A percentile compares a stretch with the other conserved stretches of the same genome.
phyloP scores from a whole-genome alignment of 2,113 vertebrate species.

The Nothobranchius kuhntae region DNA sequence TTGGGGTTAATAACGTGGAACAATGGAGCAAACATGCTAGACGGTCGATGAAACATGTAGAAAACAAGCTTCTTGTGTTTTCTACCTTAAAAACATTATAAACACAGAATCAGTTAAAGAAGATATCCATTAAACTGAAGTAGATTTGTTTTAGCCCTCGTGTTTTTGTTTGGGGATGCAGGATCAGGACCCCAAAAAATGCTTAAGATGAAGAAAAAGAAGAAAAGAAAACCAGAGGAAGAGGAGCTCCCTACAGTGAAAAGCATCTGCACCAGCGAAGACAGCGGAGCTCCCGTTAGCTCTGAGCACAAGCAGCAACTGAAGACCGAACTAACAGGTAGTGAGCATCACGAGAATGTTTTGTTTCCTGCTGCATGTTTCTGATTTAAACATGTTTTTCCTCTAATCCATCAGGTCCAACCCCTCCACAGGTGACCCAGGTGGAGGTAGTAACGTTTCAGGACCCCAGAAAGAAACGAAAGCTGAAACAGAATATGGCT shows the following conservation, averaged over 20 bases:
- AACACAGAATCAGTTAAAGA: no score
- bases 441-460: conserved; percentile 83
- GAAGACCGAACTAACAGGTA: conserved; percentile 32
- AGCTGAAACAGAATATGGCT: conserved; percentile 30
- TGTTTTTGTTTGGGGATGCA: conserved; percentile 14
- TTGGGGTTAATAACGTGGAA: no score
- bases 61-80: no score
- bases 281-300: background rate
- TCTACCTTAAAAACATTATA: no score
- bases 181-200: conserved; percentile 44
- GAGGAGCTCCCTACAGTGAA: conserved; percentile 11
- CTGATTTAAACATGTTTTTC: no score
- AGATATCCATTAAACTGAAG: no score
- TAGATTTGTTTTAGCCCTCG: background rate
- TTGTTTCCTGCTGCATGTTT: no score
- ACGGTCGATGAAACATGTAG: no score
- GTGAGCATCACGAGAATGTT: background rate
- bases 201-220: conserved; percentile 47
- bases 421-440: background rate
- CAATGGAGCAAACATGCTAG: no score
- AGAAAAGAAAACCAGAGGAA: conserved; percentile 47
- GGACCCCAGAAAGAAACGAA: conserved; percentile 75
- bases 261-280: background rate
- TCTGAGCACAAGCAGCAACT: background rate
- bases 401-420: background rate